These are phyloP conservation scores for Ornithorhynchus anatinus DNA, from an alignment of 2,113 vertebrate genomes.

Conservation along the genomic window DNA sequence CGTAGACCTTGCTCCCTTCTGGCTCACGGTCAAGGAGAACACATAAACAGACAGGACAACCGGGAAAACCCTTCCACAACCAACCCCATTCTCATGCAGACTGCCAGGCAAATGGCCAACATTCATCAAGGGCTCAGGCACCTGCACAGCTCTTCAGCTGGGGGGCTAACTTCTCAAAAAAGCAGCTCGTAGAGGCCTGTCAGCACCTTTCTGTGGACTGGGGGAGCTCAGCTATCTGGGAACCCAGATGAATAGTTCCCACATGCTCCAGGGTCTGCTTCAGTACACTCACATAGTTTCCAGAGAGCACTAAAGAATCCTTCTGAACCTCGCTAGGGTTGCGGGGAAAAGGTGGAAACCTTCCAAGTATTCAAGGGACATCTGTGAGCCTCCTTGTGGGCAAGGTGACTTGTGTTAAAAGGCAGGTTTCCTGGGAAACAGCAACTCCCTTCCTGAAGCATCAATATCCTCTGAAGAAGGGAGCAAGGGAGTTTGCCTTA, in stretches of 20 bases:
- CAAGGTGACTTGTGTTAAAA: not conserved
- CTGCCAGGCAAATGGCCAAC: conserved; percentile 48
- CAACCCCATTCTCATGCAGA: too few relatives aligned
- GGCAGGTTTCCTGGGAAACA: not conserved
- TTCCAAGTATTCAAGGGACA: not conserved
- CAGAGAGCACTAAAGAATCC: conserved; percentile 24
- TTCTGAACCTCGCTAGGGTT: conserved; percentile 4
- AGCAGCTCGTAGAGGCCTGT: conserved; percentile 37
- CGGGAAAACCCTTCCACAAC: conserved; percentile 27
- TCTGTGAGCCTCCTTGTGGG: not conserved
- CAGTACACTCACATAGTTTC: conserved; percentile 7
- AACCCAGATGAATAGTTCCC: conserved; percentile 46
- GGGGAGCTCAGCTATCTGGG: conserved; percentile 35
- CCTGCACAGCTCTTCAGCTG: conserved; percentile 57
- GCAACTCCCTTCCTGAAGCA: too few relatives aligned
- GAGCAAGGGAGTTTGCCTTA: conserved; percentile 1
- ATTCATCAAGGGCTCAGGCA: conserved; percentile 45
- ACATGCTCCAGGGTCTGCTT: conserved; percentile 16
- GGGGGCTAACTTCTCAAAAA: conserved; percentile 36
- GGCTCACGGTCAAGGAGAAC: conserved; percentile 37
- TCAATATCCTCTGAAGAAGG: too few relatives aligned
- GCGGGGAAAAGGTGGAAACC: not conserved
- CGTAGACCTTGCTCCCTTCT: too few relatives aligned
- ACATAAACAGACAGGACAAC: conserved; percentile 39
- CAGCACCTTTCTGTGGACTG: conserved; percentile 38